Conservation (phyloP, 2,888 invertebrate species). For the Ctena decussata region DNA sequence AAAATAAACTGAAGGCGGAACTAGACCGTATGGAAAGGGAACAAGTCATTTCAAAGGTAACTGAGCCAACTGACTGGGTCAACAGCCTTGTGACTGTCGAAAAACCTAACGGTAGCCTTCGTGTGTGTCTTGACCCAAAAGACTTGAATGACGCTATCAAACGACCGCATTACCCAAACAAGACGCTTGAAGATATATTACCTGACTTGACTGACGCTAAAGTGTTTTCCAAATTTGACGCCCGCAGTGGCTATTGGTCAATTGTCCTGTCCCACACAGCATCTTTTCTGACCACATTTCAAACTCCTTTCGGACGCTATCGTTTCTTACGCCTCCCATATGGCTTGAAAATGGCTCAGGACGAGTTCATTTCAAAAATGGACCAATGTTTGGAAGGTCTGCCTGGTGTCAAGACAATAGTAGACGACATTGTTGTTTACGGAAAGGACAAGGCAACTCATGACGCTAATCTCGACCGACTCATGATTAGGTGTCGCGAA, state of each 20-base stretch:
- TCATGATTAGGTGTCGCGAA: constrained; percentile 35
- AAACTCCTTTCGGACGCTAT: constrained; percentile 39
- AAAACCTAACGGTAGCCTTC: not conserved
- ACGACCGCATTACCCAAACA: constrained; percentile 56
- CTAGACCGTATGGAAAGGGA: not conserved
- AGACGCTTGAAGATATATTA: constrained; percentile 58
- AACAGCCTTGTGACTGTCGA: not conserved
- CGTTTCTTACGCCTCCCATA: constrained; percentile 55
- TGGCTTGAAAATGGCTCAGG: constrained; percentile 46
- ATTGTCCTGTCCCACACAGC: constrained; percentile 39
- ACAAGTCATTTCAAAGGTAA: not conserved
- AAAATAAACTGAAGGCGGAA: not conserved
- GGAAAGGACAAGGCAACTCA: constrained; percentile 50
- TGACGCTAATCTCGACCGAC: constrained; percentile 47
- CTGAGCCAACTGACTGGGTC: constrained; percentile 4
- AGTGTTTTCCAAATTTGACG: constrained; percentile 59
- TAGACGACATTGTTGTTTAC: constrained; percentile 51
- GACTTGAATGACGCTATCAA: constrained; percentile 55
- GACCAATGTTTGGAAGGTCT: constrained; percentile 51
- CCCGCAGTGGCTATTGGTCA: constrained; percentile 63
- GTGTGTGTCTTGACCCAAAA: not conserved
- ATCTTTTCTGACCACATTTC: constrained; percentile 44
- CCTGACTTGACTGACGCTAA: constrained; percentile 42
- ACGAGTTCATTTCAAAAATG: constrained; percentile 55
- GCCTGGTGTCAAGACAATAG: constrained; percentile 40